Conservation (phyloP, 2,888 invertebrate species). For the Oithona nana region DNA sequence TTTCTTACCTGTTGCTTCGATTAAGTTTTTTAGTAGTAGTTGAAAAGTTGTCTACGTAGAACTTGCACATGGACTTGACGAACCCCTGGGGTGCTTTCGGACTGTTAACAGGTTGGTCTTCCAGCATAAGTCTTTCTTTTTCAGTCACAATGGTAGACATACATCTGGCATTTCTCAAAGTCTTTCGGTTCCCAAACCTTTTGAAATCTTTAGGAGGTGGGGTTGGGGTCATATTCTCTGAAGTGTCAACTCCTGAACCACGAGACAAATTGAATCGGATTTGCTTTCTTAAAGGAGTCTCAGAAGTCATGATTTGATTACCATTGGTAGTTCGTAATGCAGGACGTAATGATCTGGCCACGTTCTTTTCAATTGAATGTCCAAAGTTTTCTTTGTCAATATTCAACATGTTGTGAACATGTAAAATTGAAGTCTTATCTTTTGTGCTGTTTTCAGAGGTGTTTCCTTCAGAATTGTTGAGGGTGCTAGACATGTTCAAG, state of each 20-base stretch:
- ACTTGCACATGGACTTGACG: constrained; percentile 14
- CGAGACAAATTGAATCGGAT: constrained; percentile 7
- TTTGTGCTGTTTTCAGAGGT: no score
- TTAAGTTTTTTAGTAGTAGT: not conserved
- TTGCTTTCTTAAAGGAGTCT: not conserved
- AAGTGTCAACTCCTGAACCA: not conserved
- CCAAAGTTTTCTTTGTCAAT: not conserved
- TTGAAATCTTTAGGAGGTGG: constrained; percentile 14
- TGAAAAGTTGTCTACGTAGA: not conserved
- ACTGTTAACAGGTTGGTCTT: not conserved
- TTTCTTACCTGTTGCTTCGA: constrained; percentile 8
- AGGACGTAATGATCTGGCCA: not conserved
- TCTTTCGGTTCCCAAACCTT: constrained; percentile 6
- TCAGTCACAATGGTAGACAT: constrained; percentile 9
- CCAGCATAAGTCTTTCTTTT: constrained; percentile 1
- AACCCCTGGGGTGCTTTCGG: constrained; percentile 10
- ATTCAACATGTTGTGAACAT: not conserved
- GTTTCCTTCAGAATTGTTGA: no score
- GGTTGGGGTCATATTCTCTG: not conserved
- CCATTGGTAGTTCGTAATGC: not conserved
- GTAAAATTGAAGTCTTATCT: not conserved
- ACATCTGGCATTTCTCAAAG: constrained; percentile 1
- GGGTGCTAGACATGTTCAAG: no score
- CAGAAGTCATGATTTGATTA: not conserved
- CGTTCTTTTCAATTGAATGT: not conserved